Base-by-base conservation (phyloP, 30 jellyfish, hydroid and myxozoan genomes). In the Nemopilema nomurai region DNA sequence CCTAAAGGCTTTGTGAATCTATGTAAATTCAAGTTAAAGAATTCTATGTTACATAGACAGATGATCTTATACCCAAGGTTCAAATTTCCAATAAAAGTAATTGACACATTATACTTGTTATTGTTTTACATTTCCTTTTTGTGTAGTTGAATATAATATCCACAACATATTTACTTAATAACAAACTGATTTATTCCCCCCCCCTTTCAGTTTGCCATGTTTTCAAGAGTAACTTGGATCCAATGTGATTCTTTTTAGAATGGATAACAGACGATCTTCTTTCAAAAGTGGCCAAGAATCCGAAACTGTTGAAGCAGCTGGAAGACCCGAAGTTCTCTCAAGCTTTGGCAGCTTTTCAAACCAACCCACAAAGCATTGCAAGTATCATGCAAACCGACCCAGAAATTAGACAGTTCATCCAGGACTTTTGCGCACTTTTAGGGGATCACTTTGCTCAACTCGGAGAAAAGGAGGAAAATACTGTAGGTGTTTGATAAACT, bases 181-280 rank as follows among this genome's bases (percentile, higher is more conserved):
- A n/a, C n/a, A n/a, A n/a, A n/a, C n/a, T n/a, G n/a, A n/a, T n/a
- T n/a, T n/a, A n/a, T n/a, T n/a, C n/a, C n/a, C n/a, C n/a, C n/a
- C n/a, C n/a, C n/a, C n/a, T n/a, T n/a, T n/a, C n/a, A n/a, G n/a
- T n/a, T n/a, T n/a, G n/a, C n/a, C n/a, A n/a, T n/a, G n/a, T n/a
- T n/a, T n/a, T n/a, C n/a, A n/a, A n/a, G n/a, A 41, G 6, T 41
- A 41, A 41, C 57, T 41, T 13, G 6, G 6, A 41, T 41, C 57
- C 57, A 41, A 41, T 41, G 6, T 41, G 13, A 3, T 41, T 41
- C 6, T 41, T 65, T 64, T 9, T 22, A 89, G 97, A 89, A 6
- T 89, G 97, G 97, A 87, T 89, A 28, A 89, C 91, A 0, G 97
- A 89, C 32, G 97, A 89, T 31, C 70, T 89, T 26, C 76, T 89